Evolutionary conservation across 2,797 vertebrate genomes (phyloP).

Genomic region (Lycodopsis pacificus): DNA sequence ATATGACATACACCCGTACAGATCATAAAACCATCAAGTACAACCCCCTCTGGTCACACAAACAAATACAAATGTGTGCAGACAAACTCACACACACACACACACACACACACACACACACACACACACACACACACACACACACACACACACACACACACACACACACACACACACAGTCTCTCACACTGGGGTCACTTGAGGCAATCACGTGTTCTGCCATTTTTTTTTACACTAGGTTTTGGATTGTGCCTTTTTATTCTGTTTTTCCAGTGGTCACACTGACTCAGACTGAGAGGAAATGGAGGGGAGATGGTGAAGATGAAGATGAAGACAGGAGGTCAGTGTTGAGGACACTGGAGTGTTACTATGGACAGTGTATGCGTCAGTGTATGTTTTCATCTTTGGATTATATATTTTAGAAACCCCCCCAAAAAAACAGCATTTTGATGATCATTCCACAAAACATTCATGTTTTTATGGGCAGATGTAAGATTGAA

Average conservation of each 20-base stretch:
- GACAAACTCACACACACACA: slow-evolving; percentile 14
- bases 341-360: slow-evolving; percentile 44
- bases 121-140: too few relatives aligned
- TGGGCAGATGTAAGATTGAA: slow-evolving; percentile 9
- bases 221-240: slow-evolving; percentile 59
- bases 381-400: too few relatives aligned
- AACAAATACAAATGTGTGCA: slow-evolving; percentile 43
- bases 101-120: slow-evolving; percentile 12
- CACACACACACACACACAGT: not conserved
- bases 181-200: slow-evolving; percentile 56
- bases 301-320: slow-evolving; percentile 46
- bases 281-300: slow-evolving; percentile 61
- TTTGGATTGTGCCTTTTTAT: slow-evolving; percentile 67
- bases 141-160: too few relatives aligned
- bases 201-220: slow-evolving; percentile 64
- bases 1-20: slow-evolving; percentile 63
- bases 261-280: slow-evolving; percentile 75
- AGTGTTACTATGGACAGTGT: too few relatives aligned
- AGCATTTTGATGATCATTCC: not conserved
- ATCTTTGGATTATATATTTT: too few relatives aligned
- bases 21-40: slow-evolving; percentile 63
- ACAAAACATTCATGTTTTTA: not conserved
- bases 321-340: slow-evolving; percentile 51
- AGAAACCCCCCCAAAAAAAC: too few relatives aligned
- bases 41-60: slow-evolving; percentile 49